Conservation (phyloP, 2,113 vertebrate species). For the Nycticebus coucang region DNA sequence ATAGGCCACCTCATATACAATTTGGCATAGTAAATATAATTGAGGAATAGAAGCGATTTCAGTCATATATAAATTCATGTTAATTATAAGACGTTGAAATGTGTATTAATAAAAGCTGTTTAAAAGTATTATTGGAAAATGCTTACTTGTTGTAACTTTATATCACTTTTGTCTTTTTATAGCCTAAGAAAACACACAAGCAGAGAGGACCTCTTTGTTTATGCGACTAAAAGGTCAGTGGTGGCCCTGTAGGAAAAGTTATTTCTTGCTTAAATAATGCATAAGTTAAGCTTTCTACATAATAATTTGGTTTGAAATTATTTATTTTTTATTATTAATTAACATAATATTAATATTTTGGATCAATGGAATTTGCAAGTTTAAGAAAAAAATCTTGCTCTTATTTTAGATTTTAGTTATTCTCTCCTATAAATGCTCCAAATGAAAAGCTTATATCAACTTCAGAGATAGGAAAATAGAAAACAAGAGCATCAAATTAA, state of each 20-base stretch:
- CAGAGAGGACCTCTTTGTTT: neutral
- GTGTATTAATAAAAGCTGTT: neutral
- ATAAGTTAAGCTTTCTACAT: neutral
- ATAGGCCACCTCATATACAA: neutral
- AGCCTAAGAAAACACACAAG: neutral
- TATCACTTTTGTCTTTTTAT: neutral
- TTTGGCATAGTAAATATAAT: slow-evolving; percentile 11
- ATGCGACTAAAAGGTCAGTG: neutral
- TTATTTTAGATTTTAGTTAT: neutral
- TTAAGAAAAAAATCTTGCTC: neutral
- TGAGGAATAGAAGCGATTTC: neutral
- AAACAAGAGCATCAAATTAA: neutral
- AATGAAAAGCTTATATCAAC: neutral
- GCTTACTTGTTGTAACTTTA: neutral
- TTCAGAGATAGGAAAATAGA: neutral
- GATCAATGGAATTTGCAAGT: neutral
- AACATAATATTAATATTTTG: neutral
- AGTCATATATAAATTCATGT: neutral
- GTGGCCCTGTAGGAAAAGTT: neutral
- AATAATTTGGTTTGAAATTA: neutral
- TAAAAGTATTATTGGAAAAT: neutral
- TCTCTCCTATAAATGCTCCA: neutral
- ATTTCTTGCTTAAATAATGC: neutral
- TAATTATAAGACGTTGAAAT: neutral
- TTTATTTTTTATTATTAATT: neutral